These are phyloP conservation scores for Drosophila nebulosa DNA, from an alignment of 1,140 invertebrate genomes.

Conservation along the genomic window DNA sequence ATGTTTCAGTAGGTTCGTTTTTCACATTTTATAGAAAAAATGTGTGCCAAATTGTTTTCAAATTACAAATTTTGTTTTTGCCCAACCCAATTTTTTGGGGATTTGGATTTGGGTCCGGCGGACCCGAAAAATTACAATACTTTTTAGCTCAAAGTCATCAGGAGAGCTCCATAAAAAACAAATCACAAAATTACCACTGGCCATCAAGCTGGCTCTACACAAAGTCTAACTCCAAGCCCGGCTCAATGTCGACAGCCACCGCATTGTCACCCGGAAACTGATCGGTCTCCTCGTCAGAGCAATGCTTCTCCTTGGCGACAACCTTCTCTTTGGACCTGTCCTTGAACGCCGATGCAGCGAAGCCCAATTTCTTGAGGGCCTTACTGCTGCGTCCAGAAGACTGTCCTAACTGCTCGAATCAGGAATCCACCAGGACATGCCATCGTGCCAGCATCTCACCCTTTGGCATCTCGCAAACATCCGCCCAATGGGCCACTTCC, in stretches of 20 bases:
- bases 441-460: conserved; percentile 83
- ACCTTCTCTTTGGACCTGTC: conserved; percentile 71
- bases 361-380: conserved; percentile 58
- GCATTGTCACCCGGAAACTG: conserved; percentile 59
- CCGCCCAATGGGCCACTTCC: conserved; percentile 96
- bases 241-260: conserved; percentile 77
- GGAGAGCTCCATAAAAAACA: conserved; percentile 43
- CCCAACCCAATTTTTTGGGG: not conserved
- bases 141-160: not conserved
- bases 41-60: conserved; percentile 61
- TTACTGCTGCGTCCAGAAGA: conserved; percentile 70
- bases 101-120: conserved; percentile 20
- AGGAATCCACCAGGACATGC: conserved; percentile 86
- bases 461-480: conserved; percentile 86
- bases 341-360: conserved; percentile 68
- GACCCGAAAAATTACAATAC: conserved; percentile 37
- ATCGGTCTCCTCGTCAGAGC: conserved; percentile 26
- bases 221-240: conserved; percentile 76
- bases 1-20: not conserved
- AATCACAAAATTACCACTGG: conserved; percentile 34
- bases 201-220: conserved; percentile 42
- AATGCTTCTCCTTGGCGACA: conserved; percentile 31
- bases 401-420: conserved; percentile 80
- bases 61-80: conserved; percentile 59
- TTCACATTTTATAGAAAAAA: conserved; percentile 47